phyloP scores from a whole-genome alignment of 2,888 invertebrate species.

The Himalopsyche tibetana region DNA sequence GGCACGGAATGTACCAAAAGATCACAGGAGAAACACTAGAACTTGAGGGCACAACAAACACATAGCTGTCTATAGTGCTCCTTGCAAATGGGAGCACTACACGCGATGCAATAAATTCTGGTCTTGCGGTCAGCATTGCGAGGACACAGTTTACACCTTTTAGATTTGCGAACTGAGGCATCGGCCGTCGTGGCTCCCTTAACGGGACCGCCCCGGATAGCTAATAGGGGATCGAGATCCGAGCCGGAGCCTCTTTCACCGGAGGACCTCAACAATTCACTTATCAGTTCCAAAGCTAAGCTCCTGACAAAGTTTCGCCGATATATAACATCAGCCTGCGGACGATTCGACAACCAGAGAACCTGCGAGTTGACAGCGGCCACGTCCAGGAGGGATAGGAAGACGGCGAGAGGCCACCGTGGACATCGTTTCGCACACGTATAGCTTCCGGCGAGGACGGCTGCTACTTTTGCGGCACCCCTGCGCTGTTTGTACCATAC shows the following conservation, averaged over 20 bases:
- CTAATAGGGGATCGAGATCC: conserved; percentile 59
- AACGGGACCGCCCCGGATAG: conserved; percentile 58
- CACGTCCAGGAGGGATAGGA: conserved; percentile 73
- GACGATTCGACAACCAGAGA: conserved; percentile 70
- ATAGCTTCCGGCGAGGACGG: conserved; percentile 74
- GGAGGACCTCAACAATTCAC: conserved; percentile 64
- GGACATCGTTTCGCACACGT: conserved; percentile 74
- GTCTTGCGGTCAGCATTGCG: conserved; percentile 72
- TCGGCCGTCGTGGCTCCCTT: conserved; percentile 55
- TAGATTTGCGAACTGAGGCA: conserved; percentile 48
- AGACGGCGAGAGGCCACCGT: conserved; percentile 73
- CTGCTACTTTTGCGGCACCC: conserved; percentile 72
- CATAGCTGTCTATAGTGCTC: conserved; percentile 72
- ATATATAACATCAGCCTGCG: conserved; percentile 66
- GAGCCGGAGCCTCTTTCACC: conserved; percentile 15
- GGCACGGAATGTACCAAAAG: background rate
- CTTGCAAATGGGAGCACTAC: conserved; percentile 71
- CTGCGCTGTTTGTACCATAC: conserved; percentile 71
- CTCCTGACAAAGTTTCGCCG: conserved; percentile 72
- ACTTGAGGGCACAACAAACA: conserved; percentile 68
- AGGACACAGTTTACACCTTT: conserved; percentile 64
- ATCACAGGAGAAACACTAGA: conserved; percentile 54
- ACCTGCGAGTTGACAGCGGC: conserved; percentile 74
- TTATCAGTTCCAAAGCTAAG: conserved; percentile 71
- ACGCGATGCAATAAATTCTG: conserved; percentile 71